phyloP scores from a whole-genome alignment of 2,888 invertebrate species.

The Trilocha varians region DNA sequence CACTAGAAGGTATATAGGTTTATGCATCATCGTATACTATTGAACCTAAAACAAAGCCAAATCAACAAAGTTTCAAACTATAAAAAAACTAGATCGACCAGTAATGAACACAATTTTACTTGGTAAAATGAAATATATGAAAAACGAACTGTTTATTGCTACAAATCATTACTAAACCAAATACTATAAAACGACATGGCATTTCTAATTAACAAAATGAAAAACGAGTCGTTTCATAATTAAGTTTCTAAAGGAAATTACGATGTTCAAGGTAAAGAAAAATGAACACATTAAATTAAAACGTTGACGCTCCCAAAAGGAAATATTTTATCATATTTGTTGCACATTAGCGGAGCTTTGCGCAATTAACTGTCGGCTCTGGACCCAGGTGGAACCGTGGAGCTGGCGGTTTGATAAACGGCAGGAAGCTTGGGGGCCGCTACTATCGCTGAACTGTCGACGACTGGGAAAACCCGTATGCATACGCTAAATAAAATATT shows the following conservation, averaged over 20 bases:
- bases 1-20: conserved; percentile 80
- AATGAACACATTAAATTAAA: conserved; percentile 31
- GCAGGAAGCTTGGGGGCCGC: conserved; percentile 42
- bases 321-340: conserved; percentile 58
- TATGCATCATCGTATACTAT: too few relatives aligned
- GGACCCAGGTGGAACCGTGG: conserved; percentile 1
- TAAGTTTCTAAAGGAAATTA: conserved; percentile 15
- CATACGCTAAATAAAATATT: conserved; percentile 55
- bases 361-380: conserved; percentile 48
- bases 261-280: conserved; percentile 16
- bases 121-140: too few relatives aligned
- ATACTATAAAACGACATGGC: too few relatives aligned
- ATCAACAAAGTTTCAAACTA: not conserved
- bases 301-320: conserved; percentile 32
- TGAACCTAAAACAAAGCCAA: not conserved
- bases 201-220: not conserved
- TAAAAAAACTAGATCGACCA: not conserved
- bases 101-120: too few relatives aligned
- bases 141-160: too few relatives aligned
- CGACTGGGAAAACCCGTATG: conserved; percentile 40
- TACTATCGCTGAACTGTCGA: conserved; percentile 40
- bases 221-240: not conserved
- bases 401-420: conserved; percentile 54
- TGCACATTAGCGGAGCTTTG: conserved; percentile 52
- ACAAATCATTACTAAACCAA: too few relatives aligned